Base-by-base conservation (phyloP, 2,888 invertebrate species). In the Steinernema carpocapsae region DNA sequence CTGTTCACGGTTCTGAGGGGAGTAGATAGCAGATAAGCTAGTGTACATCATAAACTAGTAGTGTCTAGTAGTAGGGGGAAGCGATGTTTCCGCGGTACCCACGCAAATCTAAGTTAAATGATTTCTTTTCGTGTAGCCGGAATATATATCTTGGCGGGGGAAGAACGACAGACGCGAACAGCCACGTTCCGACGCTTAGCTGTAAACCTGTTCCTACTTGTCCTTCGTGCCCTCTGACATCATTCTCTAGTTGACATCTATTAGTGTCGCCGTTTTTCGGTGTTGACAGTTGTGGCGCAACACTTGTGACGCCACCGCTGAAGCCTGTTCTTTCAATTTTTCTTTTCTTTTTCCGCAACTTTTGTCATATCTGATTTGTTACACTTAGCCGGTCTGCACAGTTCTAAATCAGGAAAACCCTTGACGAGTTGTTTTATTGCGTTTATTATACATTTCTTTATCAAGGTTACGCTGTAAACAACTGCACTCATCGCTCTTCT, bases 381-480 rank as follows among this genome's bases (percentile, higher is more conserved):
- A 12, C 52, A 19, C 24, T 52, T 19, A 22, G 12, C 24, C 14
- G 48, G 48, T 48, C 48, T 10, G 12, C 19, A 52, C 22, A 52
- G 52, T 52, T 19, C 19, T 10, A 10, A 37, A 37, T 10, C 37
- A 37, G 37, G 37, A 37, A 37, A 37, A 37, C 3, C 37, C 37
- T 10, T 37, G 3, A 6, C 37, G 37, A 37, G 37, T 37, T 37
- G 37, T 37, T 37, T 37, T 37, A 17, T 64, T 29, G 26, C 64
- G 64, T 64, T 29, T 64, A 29, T 14, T 64, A 29, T 32, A 64
- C 29, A 29, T 19, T 29, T 64, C 64, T 64, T 64, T 64, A 64
- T 64, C 64, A 64, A 64, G 64, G 64, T 64, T 64, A 32, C 64
- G 64, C 26, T 64, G 64, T 64, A 64, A 64, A 64, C 64, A 64